Conservation (phyloP, 2,797 vertebrate species). For the Amblyopsis hoosieri region DNA sequence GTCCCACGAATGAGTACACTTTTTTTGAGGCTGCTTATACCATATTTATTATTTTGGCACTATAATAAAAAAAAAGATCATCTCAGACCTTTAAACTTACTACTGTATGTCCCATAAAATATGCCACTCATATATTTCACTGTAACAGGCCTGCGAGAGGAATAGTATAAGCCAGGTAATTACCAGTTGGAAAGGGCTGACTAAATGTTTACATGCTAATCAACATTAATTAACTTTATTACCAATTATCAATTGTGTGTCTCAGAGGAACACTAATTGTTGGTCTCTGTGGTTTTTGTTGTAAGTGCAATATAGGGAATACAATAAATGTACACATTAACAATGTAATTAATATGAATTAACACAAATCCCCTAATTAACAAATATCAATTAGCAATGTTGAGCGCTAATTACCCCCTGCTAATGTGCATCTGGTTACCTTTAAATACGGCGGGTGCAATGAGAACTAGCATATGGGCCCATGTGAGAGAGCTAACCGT, state of each 20-base stretch:
- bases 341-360: slow-evolving; percentile 84
- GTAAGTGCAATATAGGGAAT: slow-evolving; percentile 41
- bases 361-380: slow-evolving; percentile 74
- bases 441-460: slow-evolving; percentile 78
- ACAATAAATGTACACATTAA: slow-evolving; percentile 87
- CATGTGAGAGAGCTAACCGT: slow-evolving; percentile 46
- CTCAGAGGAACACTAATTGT: slow-evolving; percentile 81
- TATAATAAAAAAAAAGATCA: too few relatives aligned
- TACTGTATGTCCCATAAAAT: not conserved
- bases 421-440: slow-evolving; percentile 73
- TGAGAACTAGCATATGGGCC: slow-evolving; percentile 56
- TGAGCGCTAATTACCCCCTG: slow-evolving; percentile 87
- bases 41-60: not conserved
- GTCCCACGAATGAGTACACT: too few relatives aligned
- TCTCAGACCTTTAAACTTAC: too few relatives aligned
- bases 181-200: slow-evolving; percentile 21
- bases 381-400: slow-evolving; percentile 88
- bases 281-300: slow-evolving; percentile 57
- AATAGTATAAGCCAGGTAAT: slow-evolving; percentile 26
- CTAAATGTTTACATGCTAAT: slow-evolving; percentile 80
- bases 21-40: not conserved
- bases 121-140: slow-evolving; percentile 11
- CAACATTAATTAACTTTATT: slow-evolving; percentile 84
- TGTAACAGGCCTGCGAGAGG: slow-evolving; percentile 23
- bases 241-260: slow-evolving; percentile 73